Base-by-base conservation (phyloP, 2,888 invertebrate species). In the Eupithecia pulchellata region DNA sequence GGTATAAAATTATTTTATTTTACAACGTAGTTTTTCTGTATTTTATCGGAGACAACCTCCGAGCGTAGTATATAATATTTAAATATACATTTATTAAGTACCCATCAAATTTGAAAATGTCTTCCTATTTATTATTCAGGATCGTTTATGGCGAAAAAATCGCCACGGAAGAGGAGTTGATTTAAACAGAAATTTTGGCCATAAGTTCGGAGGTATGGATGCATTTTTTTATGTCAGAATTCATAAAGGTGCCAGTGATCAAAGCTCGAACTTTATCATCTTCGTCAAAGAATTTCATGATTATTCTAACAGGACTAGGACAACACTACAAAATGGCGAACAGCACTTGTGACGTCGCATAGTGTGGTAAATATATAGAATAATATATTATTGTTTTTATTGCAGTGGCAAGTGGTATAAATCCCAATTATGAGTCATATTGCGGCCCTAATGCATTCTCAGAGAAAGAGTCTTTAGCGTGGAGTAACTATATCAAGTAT, bases 101-200 rank as follows among this genome's bases (percentile, higher is more conserved):
- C 8, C 42, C n/a, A 42, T 39, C 39, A 6, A 39, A 17, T 42
- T 42, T 6, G n/a, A n/a, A 42, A n/a, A n/a, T 6, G 0, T n/a
- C n/a, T 1, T n/a, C 8, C 2, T 14, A 14, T 29, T 27, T 14
- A 27, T 14, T 27, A 30, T 32, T 60, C 32, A 60, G 58, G 58
- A 60, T 30, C 58, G 58, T 11, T 0, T 60, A 17, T 60, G 58
- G 58, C 17, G 58, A 11, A 60, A 60, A 32, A 60, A 60, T 60
- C 58, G 58, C 17, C 30, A 60, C 30, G 94, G 93, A 67, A 79
- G 80, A 17, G 96, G 96, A 1, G 95, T 95, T 4, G 95, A 96
- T 87, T 94, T 96, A 14, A 96, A 96, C 81, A 91, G 96, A 77
- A 96, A 96, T 85, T 96, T 95, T 88, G 94, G 89, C 66, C 93